Evolutionary conservation across 2,113 vertebrate species (phyloP), one percentile per base, ranked within the genome.

Genomic region (Clarias gariepinus): DNA sequence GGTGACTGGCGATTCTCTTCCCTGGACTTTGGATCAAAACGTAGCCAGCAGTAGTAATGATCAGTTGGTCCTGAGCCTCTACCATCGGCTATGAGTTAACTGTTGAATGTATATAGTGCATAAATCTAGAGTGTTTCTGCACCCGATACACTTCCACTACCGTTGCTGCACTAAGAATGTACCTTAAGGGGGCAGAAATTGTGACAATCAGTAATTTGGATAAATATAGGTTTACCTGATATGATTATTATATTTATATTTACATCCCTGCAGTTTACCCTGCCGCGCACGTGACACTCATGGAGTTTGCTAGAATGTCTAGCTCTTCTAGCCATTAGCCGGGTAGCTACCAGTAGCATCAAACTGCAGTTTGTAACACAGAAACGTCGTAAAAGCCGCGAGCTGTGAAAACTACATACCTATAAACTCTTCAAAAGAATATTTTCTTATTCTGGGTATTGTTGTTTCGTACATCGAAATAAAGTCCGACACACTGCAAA

Each of bases 401-500:
- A 71, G 41, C 55, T 77, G 3, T 1, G 1, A 41, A 52, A 55
- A 7, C 12, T 60, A 86, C 84, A 28, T 88, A 88, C 84, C 87
- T 77, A 64, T 4, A 63, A 82, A 82, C 15, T 66, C 23, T 78
- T 61, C 41, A 84, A 52, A 57, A 66, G 85, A 85, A 33, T 18
- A 9, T 57, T 12, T 13, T 23, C 25, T 13, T 83, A 58, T 41
- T 76, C 71, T 85, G 25, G 16, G 8, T 79, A 21, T 71, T 85
- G 41, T n/a, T 85, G 68, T 64, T 82, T 82, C 80, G 55, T 63
- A 53, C 88, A 89, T 89, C 19, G 85, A 89, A 53, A 82, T 78
- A 78, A 53, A 78, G 15, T 55, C 52, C 52, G 2, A 78, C 47
- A 57, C 41, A 13, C 74, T 78, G 52, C 0, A 18, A 30, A 55